Conservation (phyloP, 2,797 vertebrate species). For the Loriculus beryllinus region DNA sequence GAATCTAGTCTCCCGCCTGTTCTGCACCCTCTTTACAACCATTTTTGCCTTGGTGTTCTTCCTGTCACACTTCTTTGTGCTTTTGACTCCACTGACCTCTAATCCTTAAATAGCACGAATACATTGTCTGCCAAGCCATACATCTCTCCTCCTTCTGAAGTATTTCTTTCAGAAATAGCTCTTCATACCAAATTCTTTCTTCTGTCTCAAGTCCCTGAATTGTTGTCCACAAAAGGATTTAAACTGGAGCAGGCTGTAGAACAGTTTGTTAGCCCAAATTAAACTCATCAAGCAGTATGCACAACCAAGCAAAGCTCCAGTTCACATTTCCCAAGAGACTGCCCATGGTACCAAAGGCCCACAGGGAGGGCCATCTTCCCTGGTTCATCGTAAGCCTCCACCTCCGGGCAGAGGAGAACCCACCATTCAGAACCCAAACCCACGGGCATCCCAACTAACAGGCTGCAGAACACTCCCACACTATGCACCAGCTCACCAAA, state of each 20-base stretch:
- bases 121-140: not conserved
- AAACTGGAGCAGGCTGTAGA: not conserved
- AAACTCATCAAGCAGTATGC: not conserved
- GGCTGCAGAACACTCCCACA: fast-evolving
- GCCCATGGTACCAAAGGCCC: not conserved
- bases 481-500: not conserved
- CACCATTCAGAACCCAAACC: not conserved
- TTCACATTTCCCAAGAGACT: not conserved
- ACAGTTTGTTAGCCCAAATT: not conserved
- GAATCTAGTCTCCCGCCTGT: not conserved
- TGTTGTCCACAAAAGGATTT: not conserved
- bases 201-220: not conserved
- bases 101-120: not conserved
- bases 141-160: not conserved
- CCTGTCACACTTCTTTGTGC: not conserved
- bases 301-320: not conserved
- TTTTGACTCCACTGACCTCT: not conserved
- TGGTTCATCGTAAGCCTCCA: not conserved
- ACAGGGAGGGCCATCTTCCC: not conserved
- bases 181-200: not conserved
- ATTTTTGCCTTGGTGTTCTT: not conserved
- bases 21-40: not conserved
- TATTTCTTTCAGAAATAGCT: conserved; percentile 14
- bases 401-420: not conserved
- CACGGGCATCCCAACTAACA: fast-evolving